Evolutionary conservation across 1,140 invertebrate species (phyloP), one percentile per base, ranked within the genome.

Genomic region (Drepana arcuata): DNA sequence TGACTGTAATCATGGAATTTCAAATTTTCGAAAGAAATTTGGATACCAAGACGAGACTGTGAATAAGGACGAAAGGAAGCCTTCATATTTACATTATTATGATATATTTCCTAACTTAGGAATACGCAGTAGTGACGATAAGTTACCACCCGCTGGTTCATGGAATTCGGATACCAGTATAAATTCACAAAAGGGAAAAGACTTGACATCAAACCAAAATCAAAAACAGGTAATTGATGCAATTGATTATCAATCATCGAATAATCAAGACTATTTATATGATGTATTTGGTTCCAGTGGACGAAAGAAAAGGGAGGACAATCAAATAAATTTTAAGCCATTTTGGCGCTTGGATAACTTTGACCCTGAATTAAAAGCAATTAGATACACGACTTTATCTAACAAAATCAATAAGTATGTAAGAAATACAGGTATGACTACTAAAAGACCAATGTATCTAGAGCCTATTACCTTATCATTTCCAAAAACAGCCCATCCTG

Each of bases 321-420:
- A 59, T 29, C 41, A 57, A 21, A 32, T 34, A 28, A 59, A 52
- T 16, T 47, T 48, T 16, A 68, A 61, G 39, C 69, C 72, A 13
- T 75, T 75, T 64, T 74, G 73, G 73, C 54, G 77, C 64, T 45
- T 70, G 24, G 59, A 71, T 34, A 43, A 59, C 26, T 54, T 45
- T 10, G 44, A 57, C 33, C 7, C 33, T 16, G 34, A 62, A 12
- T 33, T 69, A 33, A 78, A 66, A 59, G 54, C 61, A 18, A 31
- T 70, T 10, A 53, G 45, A 46, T 81, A 66, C 46, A 81, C 77
- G 25, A 79, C 73, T 14, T 31, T 81, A 47, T 9, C 35, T 7
- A 64, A 60, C 32, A 69, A 40, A 36, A 75, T 44, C 41, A 36
- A 37, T 28, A 34, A 24, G 47, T 52, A 53, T 33, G 14, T 14